Conservation (phyloP, 2,113 vertebrate genomes). For the Prolemur simus region DNA sequence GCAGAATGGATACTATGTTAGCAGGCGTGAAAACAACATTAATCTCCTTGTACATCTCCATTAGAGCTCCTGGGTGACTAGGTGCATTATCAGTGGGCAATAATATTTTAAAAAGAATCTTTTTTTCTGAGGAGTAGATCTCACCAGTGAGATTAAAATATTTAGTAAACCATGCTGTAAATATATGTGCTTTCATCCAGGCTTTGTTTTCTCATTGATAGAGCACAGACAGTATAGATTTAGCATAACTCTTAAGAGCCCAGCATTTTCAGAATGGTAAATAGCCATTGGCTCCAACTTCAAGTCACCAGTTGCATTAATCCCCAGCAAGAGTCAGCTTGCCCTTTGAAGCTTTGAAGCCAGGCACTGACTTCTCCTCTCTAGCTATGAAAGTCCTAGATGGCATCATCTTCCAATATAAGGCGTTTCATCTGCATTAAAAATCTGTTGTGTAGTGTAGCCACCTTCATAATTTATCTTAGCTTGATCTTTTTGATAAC, state of each 20-base stretch:
- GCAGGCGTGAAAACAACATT: not conserved
- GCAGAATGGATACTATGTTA: not conserved
- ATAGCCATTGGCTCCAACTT: not conserved
- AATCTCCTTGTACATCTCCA: not conserved
- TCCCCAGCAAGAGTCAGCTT: not conserved
- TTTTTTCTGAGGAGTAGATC: not conserved
- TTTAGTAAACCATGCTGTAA: not conserved
- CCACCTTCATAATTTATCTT: not conserved
- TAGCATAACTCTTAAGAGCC: not conserved
- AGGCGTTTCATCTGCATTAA: not conserved
- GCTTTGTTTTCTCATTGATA: not conserved
- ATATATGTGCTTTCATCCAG: not conserved
- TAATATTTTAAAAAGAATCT: not conserved
- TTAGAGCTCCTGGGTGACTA: not conserved
- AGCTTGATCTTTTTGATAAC: not conserved
- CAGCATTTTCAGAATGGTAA: not conserved
- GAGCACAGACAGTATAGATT: not conserved
- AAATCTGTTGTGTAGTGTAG: not conserved
- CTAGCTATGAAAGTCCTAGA: not conserved
- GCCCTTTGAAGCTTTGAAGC: not conserved
- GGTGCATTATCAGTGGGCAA: not conserved
- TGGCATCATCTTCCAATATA: not conserved
- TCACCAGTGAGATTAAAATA: not conserved
- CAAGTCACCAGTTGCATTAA: not conserved
- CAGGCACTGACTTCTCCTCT: not conserved